phyloP scores from a whole-genome alignment of 2,113 vertebrate species.

The Apteryx owenii region DNA sequence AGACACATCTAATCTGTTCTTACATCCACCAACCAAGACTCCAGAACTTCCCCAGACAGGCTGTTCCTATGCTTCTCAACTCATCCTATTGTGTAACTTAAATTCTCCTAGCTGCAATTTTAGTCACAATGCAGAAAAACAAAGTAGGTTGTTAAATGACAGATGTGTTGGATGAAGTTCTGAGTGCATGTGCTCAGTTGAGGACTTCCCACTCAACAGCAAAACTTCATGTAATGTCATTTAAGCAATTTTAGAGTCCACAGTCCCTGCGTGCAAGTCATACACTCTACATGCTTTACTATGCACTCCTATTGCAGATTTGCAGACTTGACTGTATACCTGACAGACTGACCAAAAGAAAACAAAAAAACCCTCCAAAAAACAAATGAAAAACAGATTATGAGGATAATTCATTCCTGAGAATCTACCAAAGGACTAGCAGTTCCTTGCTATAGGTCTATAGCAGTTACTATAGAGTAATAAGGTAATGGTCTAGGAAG shows the following conservation, averaged over 20 bases:
- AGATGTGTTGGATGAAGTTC: neutral
- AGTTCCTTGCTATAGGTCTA: no score
- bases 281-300: neutral
- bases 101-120: neutral
- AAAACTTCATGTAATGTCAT: neutral
- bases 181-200: neutral
- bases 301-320: neutral
- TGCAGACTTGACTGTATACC: neutral
- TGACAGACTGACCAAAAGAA: neutral
- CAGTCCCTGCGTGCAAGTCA: neutral
- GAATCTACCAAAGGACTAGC: neutral
- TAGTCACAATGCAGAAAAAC: neutral
- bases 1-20: neutral
- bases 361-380: neutral
- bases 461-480: no score
- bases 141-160: neutral
- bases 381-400: neutral
- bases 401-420: neutral
- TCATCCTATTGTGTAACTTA: neutral
- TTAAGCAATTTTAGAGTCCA: neutral
- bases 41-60: neutral
- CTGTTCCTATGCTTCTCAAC: neutral
- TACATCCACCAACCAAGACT: accelerated
- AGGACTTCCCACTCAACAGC: neutral
- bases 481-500: neutral